Evolutionary conservation across 2,888 invertebrate genomes (phyloP).

Genomic region (Drosophila meridiana): DNA sequence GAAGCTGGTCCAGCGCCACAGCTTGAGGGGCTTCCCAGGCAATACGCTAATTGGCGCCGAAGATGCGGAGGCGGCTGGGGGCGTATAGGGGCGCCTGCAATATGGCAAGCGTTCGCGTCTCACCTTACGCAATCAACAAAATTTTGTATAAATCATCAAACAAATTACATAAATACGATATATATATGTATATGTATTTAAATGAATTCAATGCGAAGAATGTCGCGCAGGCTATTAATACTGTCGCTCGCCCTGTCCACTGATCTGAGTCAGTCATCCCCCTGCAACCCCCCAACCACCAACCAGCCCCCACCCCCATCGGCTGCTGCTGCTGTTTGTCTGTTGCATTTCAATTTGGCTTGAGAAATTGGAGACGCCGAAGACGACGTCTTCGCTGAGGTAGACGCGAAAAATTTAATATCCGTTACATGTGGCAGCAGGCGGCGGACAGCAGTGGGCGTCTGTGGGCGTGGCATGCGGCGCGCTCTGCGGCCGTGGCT

Average conservation of each 20-base stretch:
- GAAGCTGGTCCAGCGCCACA: slow-evolving; percentile 14
- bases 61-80: background rate
- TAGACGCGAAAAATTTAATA: slow-evolving; percentile 77
- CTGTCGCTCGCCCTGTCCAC: slow-evolving; percentile 24
- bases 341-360: slow-evolving; percentile 61
- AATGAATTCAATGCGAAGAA: slow-evolving; percentile 50
- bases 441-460: background rate
- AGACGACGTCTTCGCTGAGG: slow-evolving; percentile 48
- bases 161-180: slow-evolving; percentile 57
- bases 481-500: slow-evolving; percentile 15
- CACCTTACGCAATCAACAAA: slow-evolving; percentile 34
- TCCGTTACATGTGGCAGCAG: slow-evolving; percentile 65
- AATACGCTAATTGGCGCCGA: slow-evolving; percentile 5
- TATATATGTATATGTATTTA: background rate
- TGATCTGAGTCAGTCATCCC: slow-evolving; percentile 1
- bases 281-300: background rate
- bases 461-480: slow-evolving; percentile 12
- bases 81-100: slow-evolving; percentile 13
- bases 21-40: slow-evolving; percentile 56
- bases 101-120: slow-evolving; percentile 34
- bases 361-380: slow-evolving; percentile 54
- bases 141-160: slow-evolving; percentile 71
- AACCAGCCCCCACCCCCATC: background rate
- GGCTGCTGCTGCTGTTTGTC: slow-evolving; percentile 23
- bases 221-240: slow-evolving; percentile 55